Base-by-base conservation (phyloP, 2,797 vertebrate species). In the Amazonetta brasiliensis region DNA sequence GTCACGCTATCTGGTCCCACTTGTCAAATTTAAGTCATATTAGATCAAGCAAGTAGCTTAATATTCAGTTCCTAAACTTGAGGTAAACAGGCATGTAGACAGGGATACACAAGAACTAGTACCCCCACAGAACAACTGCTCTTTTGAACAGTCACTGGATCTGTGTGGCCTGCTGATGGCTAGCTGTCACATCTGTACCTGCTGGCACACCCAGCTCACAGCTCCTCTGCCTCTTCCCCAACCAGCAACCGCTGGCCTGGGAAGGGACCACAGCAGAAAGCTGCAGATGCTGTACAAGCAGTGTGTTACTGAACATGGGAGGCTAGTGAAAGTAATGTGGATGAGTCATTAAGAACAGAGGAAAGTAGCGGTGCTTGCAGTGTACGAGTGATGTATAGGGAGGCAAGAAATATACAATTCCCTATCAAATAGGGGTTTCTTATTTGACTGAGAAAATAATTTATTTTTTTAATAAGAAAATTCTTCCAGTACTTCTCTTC, bases 111-210 rank as follows among this genome's bases (percentile, higher is more conserved):
- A 55, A 33, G 46, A 43, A 2, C 0, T 23, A 68, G 35, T 19
- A n/a, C 15, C 8, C 9, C 3, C 4, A 1, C 31, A 20, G 33
- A 91, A 48, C 0, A 0, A 41, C 23, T 6, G 4, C 19, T 20
- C 4, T 15, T 22, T 11, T 1, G 1, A 52, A 63, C 15, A 54
- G 67, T 31, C 59, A 14, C 37, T 26, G 17, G 46, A 7, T 35
- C 33, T 66, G 11, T 54, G 18, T 16, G 23, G 20, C 35, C 52
- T 68, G 35, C 35, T 75, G 39, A 17, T 37, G 31, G 72, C 20
- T 28, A 44, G 31, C 60, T n/a, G 22, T 28, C 28, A 23, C 4
- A 9, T 14, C 9, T 2, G 28, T 11, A 39, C 50, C 28, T 33
- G 30, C 33, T 59, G 58, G 37, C 43, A 64, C 18, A 14, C 20